These are phyloP conservation scores for Lepisosteus osseus DNA, from an alignment of 2,113 vertebrate species.

Conservation along the genomic window DNA sequence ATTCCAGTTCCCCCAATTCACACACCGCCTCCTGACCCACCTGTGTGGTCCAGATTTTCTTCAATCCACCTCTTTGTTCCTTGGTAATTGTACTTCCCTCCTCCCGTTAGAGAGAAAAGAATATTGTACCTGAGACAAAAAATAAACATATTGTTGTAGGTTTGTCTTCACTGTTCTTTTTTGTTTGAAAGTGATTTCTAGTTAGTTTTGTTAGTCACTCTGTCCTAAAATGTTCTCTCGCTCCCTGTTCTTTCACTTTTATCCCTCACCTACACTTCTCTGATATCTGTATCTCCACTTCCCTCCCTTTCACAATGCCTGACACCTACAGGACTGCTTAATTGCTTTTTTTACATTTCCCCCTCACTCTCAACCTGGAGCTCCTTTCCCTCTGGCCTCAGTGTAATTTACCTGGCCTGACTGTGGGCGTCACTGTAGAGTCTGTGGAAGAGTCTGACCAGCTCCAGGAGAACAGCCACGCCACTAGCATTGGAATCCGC, in stretches of 20 bases:
- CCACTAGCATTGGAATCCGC: conserved; percentile 73
- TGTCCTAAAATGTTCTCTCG: too few relatives aligned
- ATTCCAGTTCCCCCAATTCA: background rate
- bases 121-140: conserved; percentile 42
- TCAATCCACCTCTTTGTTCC: conserved; percentile 72
- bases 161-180: too few relatives aligned
- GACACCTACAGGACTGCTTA: background rate
- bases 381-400: background rate
- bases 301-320: too few relatives aligned
- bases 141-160: background rate
- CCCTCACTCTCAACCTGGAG: background rate
- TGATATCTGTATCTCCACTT: too few relatives aligned
- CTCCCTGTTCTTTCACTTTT: too few relatives aligned
- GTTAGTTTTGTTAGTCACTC: too few relatives aligned
- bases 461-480: conserved; percentile 61
- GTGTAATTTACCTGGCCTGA: conserved; percentile 54
- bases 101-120: conserved; percentile 68
- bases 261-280: too few relatives aligned
- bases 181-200: too few relatives aligned
- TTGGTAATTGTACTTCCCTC: conserved; percentile 70
- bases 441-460: conserved; percentile 64
- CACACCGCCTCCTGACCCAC: conserved; percentile 27
- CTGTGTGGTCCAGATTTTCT: conserved; percentile 70
- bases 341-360: background rate
- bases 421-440: conserved; percentile 58